These are phyloP conservation scores for Cavia porcellus DNA, from an alignment of 2,113 vertebrate species.

Conservation along the genomic window DNA sequence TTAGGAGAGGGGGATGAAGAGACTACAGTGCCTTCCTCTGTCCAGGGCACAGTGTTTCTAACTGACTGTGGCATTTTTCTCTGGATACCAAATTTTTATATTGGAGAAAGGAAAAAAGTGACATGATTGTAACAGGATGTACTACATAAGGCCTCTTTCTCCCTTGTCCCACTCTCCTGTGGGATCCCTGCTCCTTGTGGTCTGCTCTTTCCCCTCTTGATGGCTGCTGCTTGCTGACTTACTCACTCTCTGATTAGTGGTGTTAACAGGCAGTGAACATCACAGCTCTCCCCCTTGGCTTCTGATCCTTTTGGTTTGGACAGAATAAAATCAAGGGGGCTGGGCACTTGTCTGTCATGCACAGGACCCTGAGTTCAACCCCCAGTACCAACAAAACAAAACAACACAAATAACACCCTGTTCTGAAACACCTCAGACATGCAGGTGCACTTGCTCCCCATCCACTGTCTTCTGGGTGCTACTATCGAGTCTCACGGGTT, in stretches of 20 bases:
- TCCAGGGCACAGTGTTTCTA: no score
- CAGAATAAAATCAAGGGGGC: not conserved
- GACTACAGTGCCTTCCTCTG: fast-evolving
- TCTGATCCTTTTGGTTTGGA: not conserved
- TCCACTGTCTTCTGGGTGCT: fast-evolving
- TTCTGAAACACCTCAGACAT: not conserved
- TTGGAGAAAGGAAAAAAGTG: not conserved
- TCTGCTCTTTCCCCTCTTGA: no score
- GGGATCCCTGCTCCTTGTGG: not conserved
- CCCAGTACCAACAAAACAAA: not conserved
- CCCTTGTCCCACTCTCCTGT: fast-evolving
- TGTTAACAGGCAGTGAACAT: not conserved
- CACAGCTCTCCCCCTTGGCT: not conserved
- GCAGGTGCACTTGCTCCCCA: not conserved
- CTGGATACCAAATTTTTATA: not conserved
- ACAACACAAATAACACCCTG: not conserved
- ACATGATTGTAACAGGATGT: not conserved
- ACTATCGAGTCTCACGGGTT: not conserved
- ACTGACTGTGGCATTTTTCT: not conserved
- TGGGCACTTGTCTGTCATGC: not conserved
- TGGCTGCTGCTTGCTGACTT: not conserved
- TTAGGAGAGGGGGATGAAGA: not conserved
- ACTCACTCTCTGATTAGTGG: no score
- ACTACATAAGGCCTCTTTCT: not conserved
- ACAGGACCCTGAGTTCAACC: not conserved